A percentile compares a stretch with the other conserved stretches of the same genome.
Evolutionary conservation across 1,140 invertebrate genomes (phyloP).

Genomic region (Bombus waltoni): DNA sequence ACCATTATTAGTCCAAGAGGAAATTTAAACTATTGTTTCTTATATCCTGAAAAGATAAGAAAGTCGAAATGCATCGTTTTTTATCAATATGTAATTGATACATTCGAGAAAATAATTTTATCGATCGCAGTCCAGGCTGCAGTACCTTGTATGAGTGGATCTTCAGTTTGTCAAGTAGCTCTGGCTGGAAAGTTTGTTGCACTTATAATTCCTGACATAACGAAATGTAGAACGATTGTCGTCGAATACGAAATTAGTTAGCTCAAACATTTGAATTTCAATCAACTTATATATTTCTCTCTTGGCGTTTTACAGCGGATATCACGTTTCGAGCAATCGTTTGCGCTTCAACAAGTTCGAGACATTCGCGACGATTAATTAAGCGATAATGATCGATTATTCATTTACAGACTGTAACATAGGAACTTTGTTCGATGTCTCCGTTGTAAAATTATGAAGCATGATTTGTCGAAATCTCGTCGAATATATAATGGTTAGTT

Average conservation of each 20-base stretch:
- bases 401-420: not conserved
- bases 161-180: conserved; percentile 12
- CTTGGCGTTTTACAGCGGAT: not conserved
- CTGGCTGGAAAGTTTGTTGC: conserved; percentile 40
- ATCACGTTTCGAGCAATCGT: not conserved
- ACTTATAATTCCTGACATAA: conserved; percentile 40
- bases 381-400: conserved; percentile 10
- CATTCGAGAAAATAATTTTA: not conserved
- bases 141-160: not conserved
- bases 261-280: conserved; percentile 55
- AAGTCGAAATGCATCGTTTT: not conserved
- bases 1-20: not conserved
- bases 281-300: conserved; percentile 31
- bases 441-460: not conserved
- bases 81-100: not conserved
- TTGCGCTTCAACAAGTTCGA: conserved; percentile 15
- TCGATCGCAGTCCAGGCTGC: too few species aligned
- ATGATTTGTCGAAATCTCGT: not conserved
- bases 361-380: conserved; percentile 20
- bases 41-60: not conserved
- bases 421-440: not conserved
- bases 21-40: not conserved
- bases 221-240: conserved; percentile 23
- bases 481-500: conserved; percentile 14
- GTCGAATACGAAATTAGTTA: conserved; percentile 54